These are phyloP conservation scores for Pachycephala philippinensis DNA, from an alignment of 2,113 vertebrate genomes.

Conservation along the genomic window DNA sequence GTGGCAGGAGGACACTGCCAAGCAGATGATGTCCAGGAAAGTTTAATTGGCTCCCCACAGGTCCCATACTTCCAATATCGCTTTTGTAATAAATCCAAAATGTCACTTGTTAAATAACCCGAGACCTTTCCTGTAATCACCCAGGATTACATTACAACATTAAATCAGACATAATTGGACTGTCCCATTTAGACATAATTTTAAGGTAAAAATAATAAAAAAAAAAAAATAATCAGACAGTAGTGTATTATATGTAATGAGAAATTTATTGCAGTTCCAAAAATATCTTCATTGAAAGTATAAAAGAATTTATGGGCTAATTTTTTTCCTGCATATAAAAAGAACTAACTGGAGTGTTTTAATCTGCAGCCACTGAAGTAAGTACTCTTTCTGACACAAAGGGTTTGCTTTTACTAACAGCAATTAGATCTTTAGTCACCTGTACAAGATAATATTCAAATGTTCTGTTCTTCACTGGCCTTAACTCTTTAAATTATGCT, in stretches of 20 bases:
- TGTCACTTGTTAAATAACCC: slow-evolving; percentile 22
- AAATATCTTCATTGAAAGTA: slow-evolving; percentile 35
- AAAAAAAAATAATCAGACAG: not conserved
- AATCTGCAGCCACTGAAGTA: slow-evolving; percentile 18
- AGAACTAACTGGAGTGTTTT: slow-evolving; percentile 24
- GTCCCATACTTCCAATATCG: not conserved
- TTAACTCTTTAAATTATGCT: slow-evolving; percentile 4
- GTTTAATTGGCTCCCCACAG: slow-evolving; percentile 49
- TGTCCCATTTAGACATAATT: slow-evolving; percentile 56
- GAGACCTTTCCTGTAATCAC: slow-evolving; percentile 53
- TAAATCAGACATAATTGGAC: slow-evolving; percentile 60
- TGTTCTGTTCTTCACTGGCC: not conserved
- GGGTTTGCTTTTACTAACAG: slow-evolving; percentile 18
- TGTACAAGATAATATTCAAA: slow-evolving; percentile 19
- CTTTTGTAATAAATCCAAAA: slow-evolving; percentile 51
- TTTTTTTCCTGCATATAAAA: slow-evolving; percentile 16
- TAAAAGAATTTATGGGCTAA: slow-evolving; percentile 43
- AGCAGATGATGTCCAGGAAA: slow-evolving; percentile 8
- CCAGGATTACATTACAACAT: slow-evolving; percentile 49
- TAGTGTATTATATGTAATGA: not conserved
- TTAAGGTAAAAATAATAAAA: slow-evolving; percentile 34
- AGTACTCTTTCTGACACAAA: not conserved
- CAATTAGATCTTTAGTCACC: slow-evolving; percentile 18
- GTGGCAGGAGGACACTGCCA: not conserved
- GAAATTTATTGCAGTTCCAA: slow-evolving; percentile 49